phyloP scores from a whole-genome alignment of 2,797 vertebrate genomes.

The Crocodylus rhombifer region DNA sequence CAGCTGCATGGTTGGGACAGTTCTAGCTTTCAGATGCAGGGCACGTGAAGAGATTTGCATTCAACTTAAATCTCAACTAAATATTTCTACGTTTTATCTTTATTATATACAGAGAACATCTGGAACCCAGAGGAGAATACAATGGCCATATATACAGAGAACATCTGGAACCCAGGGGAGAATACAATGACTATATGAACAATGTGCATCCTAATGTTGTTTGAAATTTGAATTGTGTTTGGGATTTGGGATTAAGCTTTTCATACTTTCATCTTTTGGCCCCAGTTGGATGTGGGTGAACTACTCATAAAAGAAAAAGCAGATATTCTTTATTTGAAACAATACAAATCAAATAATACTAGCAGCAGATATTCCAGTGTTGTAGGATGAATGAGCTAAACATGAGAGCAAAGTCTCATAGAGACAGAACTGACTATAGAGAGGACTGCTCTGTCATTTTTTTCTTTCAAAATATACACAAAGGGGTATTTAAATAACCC shows the following conservation, averaged over 20 bases:
- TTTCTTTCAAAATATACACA: neutral
- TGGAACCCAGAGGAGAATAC: too few relatives aligned
- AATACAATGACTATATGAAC: neutral
- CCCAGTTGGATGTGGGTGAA: neutral
- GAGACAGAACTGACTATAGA: neutral
- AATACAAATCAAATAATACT: neutral
- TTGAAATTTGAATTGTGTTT: neutral
- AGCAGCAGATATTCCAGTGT: neutral
- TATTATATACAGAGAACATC: too few relatives aligned
- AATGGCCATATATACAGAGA: neutral
- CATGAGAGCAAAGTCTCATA: neutral
- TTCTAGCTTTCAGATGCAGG: too few relatives aligned
- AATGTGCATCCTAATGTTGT: neutral
- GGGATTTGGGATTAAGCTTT: neutral
- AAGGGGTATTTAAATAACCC: neutral
- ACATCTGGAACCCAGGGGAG: neutral
- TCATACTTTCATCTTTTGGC: neutral
- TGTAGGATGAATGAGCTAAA: neutral
- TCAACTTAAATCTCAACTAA: neutral
- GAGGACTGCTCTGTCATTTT: neutral
- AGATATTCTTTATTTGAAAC: neutral
- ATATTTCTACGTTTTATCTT: too few relatives aligned
- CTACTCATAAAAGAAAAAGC: neutral
- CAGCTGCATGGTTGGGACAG: too few relatives aligned
- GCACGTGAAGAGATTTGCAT: neutral